Conservation (phyloP, 92 coral and sea anemone genomes). For the Montipora capitata region DNA sequence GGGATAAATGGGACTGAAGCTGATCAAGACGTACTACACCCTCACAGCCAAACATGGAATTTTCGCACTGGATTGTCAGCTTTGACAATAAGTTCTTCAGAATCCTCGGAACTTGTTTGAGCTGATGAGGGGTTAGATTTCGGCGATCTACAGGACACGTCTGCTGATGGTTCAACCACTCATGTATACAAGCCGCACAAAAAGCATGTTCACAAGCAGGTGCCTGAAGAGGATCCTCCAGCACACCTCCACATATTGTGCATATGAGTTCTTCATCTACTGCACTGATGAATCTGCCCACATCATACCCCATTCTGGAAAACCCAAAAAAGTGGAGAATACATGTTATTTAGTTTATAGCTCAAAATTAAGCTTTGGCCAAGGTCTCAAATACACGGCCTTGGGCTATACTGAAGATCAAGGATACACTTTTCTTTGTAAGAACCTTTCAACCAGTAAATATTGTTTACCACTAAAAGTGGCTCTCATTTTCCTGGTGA, state of each 20-base stretch:
- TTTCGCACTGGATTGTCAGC: slow-evolving; percentile 88
- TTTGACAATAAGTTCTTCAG: slow-evolving; percentile 90
- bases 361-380: too few species aligned
- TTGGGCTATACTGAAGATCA: too few species aligned
- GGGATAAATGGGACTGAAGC: slow-evolving; percentile 83
- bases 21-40: slow-evolving; percentile 85
- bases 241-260: slow-evolving; percentile 87
- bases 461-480: too few species aligned
- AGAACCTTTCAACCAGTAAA: too few species aligned
- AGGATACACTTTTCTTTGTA: too few species aligned
- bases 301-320: slow-evolving; percentile 89
- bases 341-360: neutral
- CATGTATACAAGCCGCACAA: slow-evolving; percentile 95
- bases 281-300: slow-evolving; percentile 82
- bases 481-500: too few species aligned
- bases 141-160: slow-evolving; percentile 92
- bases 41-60: slow-evolving; percentile 89
- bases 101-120: slow-evolving; percentile 93
- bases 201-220: slow-evolving; percentile 97
- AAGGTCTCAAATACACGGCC: too few species aligned
- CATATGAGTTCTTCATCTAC: slow-evolving; percentile 94
- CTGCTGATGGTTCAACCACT: slow-evolving; percentile 92
- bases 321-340: neutral
- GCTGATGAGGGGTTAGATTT: slow-evolving; percentile 83
- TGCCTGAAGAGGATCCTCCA: slow-evolving; percentile 95